These are phyloP conservation scores for Callorhinus ursinus DNA, from an alignment of 2,113 vertebrate genomes.

Conservation along the genomic window DNA sequence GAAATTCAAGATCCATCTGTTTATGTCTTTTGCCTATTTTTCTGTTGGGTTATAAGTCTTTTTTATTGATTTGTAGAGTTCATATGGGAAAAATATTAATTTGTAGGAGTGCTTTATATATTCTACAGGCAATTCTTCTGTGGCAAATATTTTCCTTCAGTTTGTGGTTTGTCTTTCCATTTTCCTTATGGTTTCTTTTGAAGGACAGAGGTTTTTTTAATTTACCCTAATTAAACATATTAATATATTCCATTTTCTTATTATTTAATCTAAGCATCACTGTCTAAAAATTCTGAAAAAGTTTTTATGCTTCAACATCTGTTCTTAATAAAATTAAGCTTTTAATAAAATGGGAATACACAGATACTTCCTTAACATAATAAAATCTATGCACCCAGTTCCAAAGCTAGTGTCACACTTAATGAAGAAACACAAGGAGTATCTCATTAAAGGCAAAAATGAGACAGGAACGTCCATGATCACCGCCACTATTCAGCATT, in stretches of 20 bases:
- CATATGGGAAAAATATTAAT: neutral
- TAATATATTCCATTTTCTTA: constrained; percentile 22
- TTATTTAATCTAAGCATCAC: constrained; percentile 32
- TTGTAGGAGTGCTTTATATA: neutral
- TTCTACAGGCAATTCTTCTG: constrained; percentile 2
- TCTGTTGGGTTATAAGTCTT: neutral
- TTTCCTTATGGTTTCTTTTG: neutral
- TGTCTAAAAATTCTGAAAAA: neutral
- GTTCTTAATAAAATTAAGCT: constrained; percentile 45
- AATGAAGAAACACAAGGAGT: neutral
- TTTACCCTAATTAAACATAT: neutral
- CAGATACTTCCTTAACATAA: neutral
- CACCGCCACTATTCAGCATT: neutral
- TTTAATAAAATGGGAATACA: constrained; percentile 35
- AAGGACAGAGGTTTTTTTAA: constrained; percentile 34
- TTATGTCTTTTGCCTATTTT: neutral
- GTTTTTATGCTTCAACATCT: constrained; percentile 50
- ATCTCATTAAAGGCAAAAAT: constrained; percentile 11
- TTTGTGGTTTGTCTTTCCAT: constrained; percentile 34
- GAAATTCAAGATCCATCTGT: constrained; percentile 5
- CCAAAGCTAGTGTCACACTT: neutral
- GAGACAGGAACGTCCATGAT: neutral
- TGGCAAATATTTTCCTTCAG: neutral
- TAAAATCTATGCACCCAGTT: neutral
- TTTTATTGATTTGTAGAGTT: constrained; percentile 13